These are phyloP conservation scores for Panulirus ornatus DNA, from an alignment of 1,140 invertebrate genomes.

Conservation along the genomic window DNA sequence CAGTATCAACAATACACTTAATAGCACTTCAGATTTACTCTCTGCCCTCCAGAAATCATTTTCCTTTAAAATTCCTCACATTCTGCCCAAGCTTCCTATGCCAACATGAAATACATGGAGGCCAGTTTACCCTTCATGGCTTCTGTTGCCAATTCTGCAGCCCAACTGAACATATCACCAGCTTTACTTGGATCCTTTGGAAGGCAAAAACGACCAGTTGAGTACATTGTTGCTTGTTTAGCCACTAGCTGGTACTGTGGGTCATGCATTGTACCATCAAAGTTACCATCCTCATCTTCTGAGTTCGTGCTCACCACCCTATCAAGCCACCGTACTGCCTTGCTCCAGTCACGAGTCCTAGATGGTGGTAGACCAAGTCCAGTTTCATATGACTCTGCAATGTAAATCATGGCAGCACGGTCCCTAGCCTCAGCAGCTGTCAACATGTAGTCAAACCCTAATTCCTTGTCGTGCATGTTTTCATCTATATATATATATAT, in stretches of 20 bases:
- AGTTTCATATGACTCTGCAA: constrained; percentile 81
- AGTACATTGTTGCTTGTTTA: constrained; percentile 80
- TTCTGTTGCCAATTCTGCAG: background rate
- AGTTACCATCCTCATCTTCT: constrained; percentile 79
- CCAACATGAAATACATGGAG: no score
- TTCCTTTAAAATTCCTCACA: no score
- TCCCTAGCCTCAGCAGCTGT: constrained; percentile 81
- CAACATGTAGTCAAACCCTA: constrained; percentile 76
- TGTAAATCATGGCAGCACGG: constrained; percentile 80
- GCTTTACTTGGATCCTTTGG: constrained; percentile 79
- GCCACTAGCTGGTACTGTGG: constrained; percentile 79
- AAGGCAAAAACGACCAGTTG: constrained; percentile 79
- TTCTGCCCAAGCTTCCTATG: no score
- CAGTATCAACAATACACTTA: no score
- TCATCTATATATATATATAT: constrained; percentile 68
- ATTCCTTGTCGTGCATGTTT: constrained; percentile 64
- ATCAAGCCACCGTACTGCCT: constrained; percentile 80
- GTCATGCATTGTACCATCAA: constrained; percentile 78
- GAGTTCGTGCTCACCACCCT: constrained; percentile 77
- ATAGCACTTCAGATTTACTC: no score
- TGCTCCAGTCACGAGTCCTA: constrained; percentile 78
- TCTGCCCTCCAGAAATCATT: no score
- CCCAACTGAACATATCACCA: constrained; percentile 76
- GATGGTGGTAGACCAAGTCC: constrained; percentile 78
- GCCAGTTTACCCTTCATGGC: no score